Evolutionary conservation across 1,140 invertebrate species (phyloP).

Genomic region (Tetramorium simillimum): DNA sequence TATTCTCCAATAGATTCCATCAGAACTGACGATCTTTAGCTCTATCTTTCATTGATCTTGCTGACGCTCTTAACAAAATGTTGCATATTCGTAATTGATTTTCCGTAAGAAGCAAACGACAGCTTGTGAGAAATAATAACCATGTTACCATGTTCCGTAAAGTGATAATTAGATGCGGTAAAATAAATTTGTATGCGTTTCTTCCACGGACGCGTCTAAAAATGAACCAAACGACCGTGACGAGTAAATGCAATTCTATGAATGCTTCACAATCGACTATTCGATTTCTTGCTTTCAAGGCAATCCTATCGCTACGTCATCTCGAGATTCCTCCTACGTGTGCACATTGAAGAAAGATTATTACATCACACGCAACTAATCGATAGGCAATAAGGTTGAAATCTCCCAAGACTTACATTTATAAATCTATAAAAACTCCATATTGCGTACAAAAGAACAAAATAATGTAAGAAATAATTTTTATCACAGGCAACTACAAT

Average conservation of each 20-base stretch:
- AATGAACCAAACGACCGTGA: conserved; percentile 31
- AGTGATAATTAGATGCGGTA: background rate
- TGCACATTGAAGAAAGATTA: conserved; percentile 23
- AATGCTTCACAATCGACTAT: conserved; percentile 33
- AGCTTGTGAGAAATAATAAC: background rate
- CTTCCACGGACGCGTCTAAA: background rate
- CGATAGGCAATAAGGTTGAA: background rate
- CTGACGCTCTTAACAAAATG: background rate
- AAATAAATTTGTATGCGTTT: conserved; percentile 21
- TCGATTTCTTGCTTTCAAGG: conserved; percentile 65
- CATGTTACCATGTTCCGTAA: background rate
- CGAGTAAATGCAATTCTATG: conserved; percentile 39
- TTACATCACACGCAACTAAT: background rate
- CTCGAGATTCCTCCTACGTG: conserved; percentile 63
- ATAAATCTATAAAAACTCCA: background rate
- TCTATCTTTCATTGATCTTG: background rate
- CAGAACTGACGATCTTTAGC: background rate
- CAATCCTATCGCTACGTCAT: conserved; percentile 17
- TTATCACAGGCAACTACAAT: background rate
- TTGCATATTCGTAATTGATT: background rate
- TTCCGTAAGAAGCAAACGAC: background rate
- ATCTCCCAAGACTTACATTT: background rate
- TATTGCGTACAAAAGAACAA: background rate
- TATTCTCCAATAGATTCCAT: background rate
- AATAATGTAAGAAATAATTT: background rate